These are phyloP conservation scores for Calcarius lapponicus DNA, from an alignment of 2,797 vertebrate species.

Conservation along the genomic window DNA sequence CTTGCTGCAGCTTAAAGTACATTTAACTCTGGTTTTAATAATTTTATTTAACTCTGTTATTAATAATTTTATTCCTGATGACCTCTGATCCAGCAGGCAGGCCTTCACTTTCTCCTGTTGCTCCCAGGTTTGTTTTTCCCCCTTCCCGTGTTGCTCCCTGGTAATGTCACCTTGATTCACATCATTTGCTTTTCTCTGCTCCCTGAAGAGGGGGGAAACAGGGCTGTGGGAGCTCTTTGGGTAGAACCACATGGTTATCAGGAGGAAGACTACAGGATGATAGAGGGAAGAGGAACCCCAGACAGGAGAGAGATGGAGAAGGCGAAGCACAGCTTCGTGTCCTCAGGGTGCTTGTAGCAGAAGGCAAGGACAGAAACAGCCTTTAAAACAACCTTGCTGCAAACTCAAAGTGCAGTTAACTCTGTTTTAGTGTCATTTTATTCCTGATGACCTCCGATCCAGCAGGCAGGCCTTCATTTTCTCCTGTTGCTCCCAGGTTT, in stretches of 20 bases:
- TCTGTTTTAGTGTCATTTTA: not conserved
- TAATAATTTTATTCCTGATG: not conserved
- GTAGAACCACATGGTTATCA: not conserved
- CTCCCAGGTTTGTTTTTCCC: not conserved
- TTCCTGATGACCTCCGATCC: not conserved
- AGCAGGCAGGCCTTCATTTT: not conserved
- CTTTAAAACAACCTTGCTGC: not conserved
- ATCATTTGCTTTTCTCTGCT: not conserved
- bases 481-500: not conserved
- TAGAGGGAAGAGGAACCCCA: not conserved
- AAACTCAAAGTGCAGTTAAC: not conserved
- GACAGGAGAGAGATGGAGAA: accelerated
- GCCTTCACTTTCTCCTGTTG: not conserved
- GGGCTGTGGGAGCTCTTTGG: not conserved
- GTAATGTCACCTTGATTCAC: not conserved
- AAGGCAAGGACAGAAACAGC: not conserved
- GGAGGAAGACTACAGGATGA: not conserved
- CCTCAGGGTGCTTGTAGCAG: not conserved
- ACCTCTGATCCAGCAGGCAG: not conserved
- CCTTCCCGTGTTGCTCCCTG: not conserved
- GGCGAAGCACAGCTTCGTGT: accelerated
- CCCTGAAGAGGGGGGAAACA: not conserved
- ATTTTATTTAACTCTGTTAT: not conserved
- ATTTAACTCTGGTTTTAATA: not conserved
- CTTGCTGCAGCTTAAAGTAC: not conserved